Evolutionary conservation across 2,113 vertebrate genomes (phyloP).

Genomic region (Ranitomeya variabilis): DNA sequence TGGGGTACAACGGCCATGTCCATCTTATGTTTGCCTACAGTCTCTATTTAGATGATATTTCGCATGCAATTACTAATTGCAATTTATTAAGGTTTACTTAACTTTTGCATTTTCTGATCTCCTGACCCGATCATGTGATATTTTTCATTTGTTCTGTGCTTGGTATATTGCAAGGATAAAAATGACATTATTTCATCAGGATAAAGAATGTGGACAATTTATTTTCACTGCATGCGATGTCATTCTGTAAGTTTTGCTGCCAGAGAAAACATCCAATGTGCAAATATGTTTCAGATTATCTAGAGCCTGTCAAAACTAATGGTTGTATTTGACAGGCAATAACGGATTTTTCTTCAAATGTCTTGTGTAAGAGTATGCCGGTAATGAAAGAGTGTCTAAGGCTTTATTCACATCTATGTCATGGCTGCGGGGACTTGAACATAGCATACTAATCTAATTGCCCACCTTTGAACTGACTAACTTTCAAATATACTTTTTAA

Average conservation of each 20-base stretch:
- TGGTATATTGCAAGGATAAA: not conserved
- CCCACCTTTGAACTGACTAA: too few relatives aligned
- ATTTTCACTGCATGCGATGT: not conserved
- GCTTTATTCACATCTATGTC: constrained; percentile 2
- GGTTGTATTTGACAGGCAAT: constrained; percentile 39
- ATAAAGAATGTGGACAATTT: not conserved
- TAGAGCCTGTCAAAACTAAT: constrained; percentile 41
- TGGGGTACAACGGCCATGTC: too few relatives aligned
- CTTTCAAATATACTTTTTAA: too few relatives aligned
- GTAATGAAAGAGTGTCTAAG: not conserved
- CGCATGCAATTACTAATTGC: too few relatives aligned
- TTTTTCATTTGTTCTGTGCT: not conserved
- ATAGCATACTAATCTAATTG: too few relatives aligned
- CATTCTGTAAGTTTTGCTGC: constrained; percentile 22
- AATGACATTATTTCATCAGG: not conserved
- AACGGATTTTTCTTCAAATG: constrained; percentile 31
- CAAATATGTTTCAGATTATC: constrained; percentile 51
- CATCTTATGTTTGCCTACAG: too few relatives aligned
- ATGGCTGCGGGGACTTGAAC: not conserved
- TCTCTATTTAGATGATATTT: too few relatives aligned
- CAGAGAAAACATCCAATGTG: constrained; percentile 51
- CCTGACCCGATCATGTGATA: too few relatives aligned
- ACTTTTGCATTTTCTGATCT: too few relatives aligned
- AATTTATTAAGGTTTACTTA: too few relatives aligned
- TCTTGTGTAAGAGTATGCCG: constrained; percentile 6